Evolutionary conservation across 2,797 vertebrate species (phyloP).

Genomic region (Cyprinella venusta): DNA sequence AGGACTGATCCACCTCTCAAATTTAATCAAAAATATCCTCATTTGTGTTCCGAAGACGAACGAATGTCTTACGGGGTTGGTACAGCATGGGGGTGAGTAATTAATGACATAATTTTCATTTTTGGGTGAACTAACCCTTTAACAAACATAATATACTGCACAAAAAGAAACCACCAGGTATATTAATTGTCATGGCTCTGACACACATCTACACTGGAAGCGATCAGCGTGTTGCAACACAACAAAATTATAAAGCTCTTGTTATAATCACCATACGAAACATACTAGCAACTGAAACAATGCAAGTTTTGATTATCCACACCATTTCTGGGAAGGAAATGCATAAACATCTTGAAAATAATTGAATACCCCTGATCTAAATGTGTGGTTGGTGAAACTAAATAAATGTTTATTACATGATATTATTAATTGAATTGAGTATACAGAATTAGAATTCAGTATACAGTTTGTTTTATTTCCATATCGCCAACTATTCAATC

Average conservation of each 20-base stretch:
- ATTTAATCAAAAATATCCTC: too few species aligned
- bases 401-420: not conserved
- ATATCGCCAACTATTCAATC: not conserved
- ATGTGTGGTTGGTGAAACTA: not conserved
- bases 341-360: not conserved
- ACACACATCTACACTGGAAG: not conserved
- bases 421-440: not conserved
- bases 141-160: not conserved
- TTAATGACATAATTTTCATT: too few species aligned
- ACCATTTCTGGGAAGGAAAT: not conserved
- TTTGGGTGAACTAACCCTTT: too few species aligned
- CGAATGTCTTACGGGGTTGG: too few species aligned
- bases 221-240: not conserved
- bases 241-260: not conserved
- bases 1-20: too few species aligned
- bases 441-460: not conserved
- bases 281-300: not conserved
- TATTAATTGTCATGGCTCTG: not conserved
- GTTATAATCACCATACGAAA: not conserved
- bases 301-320: not conserved
- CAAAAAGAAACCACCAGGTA: slow-evolving; percentile 1
- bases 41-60: too few species aligned
- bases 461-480: not conserved
- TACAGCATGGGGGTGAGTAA: too few species aligned
- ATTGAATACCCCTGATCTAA: not conserved